These are phyloP conservation scores for Nibea albiflora DNA, from an alignment of 2,113 vertebrate genomes.

Conservation along the genomic window DNA sequence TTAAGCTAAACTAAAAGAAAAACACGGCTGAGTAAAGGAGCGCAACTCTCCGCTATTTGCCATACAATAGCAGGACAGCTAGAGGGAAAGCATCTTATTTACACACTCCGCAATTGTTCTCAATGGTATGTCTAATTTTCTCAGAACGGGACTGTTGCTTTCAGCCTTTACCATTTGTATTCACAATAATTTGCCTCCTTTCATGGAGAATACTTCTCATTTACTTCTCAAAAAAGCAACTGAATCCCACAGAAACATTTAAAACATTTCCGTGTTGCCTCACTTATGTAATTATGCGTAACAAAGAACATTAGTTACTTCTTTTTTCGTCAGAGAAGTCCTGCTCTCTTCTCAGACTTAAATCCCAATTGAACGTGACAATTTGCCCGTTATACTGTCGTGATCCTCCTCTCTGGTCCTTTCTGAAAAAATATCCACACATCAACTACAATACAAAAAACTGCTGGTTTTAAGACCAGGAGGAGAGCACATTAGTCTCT, in stretches of 20 bases:
- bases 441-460: neutral
- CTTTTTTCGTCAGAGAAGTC: neutral
- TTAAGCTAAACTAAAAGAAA: neutral
- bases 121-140: constrained; percentile 32
- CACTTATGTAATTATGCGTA: constrained; percentile 3
- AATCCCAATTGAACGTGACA: neutral
- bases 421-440: constrained; percentile 4
- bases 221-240: constrained; percentile 11
- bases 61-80: neutral
- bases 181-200: constrained; percentile 29
- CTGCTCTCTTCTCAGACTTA: neutral
- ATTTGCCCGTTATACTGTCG: neutral
- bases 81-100: constrained; percentile 23
- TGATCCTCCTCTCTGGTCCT: neutral
- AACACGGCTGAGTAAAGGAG: constrained; percentile 15
- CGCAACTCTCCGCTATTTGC: neutral
- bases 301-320: neutral
- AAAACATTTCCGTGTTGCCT: neutral
- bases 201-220: constrained; percentile 9
- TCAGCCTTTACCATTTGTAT: constrained; percentile 31
- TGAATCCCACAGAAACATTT: constrained; percentile 3
- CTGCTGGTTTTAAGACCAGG: neutral
- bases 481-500: no score
- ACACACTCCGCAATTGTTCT: constrained; percentile 12
- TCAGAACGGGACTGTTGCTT: constrained; percentile 21